Base-by-base conservation (phyloP, 2,797 vertebrate species). In the Urophycis tenuis region DNA sequence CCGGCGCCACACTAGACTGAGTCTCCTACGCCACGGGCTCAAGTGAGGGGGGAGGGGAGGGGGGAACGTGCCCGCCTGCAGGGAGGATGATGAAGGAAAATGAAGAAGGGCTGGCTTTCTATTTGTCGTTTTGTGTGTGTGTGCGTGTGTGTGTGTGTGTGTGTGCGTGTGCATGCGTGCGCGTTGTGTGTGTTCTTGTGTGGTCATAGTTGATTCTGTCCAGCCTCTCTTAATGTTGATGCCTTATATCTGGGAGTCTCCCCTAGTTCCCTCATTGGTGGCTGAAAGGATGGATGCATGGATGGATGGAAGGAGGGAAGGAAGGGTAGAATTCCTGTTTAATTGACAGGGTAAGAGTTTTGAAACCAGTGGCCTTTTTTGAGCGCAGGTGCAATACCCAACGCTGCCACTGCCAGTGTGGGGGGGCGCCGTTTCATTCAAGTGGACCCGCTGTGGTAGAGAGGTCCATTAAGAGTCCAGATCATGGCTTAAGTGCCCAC, bases 11-110 rank as follows among this genome's bases (percentile, higher is more conserved):
- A 73, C 91, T 75, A 89, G 86, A 77, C 90, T 90, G 76, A 91
- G 87, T 83, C 92, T 91, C 84, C 93, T 92, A 6, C 81, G 92
- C 5, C 93, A 88, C 81, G 86, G 78, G 74, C 85, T 94, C 73
- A 93, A 93, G 75, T 92, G 83, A 84, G 79, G 39, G 67, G 25
- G 60, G 0, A 30, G 75, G n/a, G n/a, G n/a, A n/a, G n/a, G n/a
- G n/a, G n/a, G 64, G 10, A 77, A 19, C 53, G 36, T 8, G 34
- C 34, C 6, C 36, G 53, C 53, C 30, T 6, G 15, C 34, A 19
- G 32, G 31, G 71, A 74, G 33, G 19, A n/a, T 34, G 29, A 0
- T 53, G 81, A 49, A 67, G 10, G 34, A 10, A 76, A 74, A 45
- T 32, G 80, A 82, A 77, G 81, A 72, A 79, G 31, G 80, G 79